A percentile compares a stretch with the other conserved stretches of the same genome.
These are phyloP conservation scores for Drosophila cracens DNA, from an alignment of 2,888 invertebrate species.

Conservation along the genomic window DNA sequence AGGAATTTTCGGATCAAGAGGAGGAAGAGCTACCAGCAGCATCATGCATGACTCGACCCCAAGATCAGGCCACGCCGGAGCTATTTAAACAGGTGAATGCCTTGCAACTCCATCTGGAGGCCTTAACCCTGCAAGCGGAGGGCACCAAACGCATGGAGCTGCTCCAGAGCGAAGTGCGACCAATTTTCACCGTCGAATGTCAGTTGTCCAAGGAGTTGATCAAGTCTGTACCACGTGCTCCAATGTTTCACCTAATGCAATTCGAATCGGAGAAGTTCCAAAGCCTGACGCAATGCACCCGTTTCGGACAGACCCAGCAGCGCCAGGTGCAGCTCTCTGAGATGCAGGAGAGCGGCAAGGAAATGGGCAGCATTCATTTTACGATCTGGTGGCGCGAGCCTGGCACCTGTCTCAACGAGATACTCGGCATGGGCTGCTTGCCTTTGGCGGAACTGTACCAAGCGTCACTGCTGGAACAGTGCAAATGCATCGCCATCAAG, in stretches of 20 bases:
- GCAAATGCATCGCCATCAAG: slow-evolving; percentile 78
- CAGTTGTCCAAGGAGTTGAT: slow-evolving; percentile 79
- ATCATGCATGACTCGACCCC: neutral
- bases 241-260: slow-evolving; percentile 82
- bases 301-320: slow-evolving; percentile 78
- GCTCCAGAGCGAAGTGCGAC: slow-evolving; percentile 78
- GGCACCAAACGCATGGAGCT: slow-evolving; percentile 82
- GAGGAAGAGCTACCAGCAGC: slow-evolving; percentile 37
- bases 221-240: slow-evolving; percentile 66
- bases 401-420: slow-evolving; percentile 81
- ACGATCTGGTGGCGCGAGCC: slow-evolving; percentile 83
- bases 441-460: slow-evolving; percentile 75
- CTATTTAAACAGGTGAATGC: slow-evolving; percentile 71
- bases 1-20: slow-evolving; percentile 36
- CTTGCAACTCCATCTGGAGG: slow-evolving; percentile 80
- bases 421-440: slow-evolving; percentile 79
- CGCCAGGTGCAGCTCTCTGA: slow-evolving; percentile 65
- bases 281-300: slow-evolving; percentile 82
- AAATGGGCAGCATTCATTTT: slow-evolving; percentile 75
- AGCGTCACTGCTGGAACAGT: slow-evolving; percentile 80
- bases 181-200: slow-evolving; percentile 82
- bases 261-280: slow-evolving; percentile 83
- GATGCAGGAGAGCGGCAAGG: slow-evolving; percentile 29
- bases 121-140: slow-evolving; percentile 80
- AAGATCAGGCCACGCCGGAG: slow-evolving; percentile 53